A percentile compares a stretch with the other conserved stretches of the same genome.
phyloP scores from a whole-genome alignment of 2,888 invertebrate species.

The Spatulosminthurus flaviceps region DNA sequence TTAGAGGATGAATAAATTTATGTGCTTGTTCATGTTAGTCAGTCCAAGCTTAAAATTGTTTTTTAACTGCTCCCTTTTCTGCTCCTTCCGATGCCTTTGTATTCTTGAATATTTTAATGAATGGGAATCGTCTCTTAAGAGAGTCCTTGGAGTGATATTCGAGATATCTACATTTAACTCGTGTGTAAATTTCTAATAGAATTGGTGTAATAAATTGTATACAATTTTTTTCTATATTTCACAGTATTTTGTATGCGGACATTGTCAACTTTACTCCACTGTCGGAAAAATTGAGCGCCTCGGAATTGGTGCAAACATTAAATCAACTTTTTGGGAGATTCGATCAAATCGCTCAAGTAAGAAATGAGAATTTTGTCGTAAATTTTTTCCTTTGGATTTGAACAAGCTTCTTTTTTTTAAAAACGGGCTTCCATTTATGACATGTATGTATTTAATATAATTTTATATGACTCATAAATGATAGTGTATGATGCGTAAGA shows the following conservation, averaged over 20 bases:
- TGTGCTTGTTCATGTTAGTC: too few relatives aligned
- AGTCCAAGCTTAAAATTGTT: background rate
- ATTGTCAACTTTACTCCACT: conserved; percentile 98
- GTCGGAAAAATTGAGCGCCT: conserved; percentile 90
- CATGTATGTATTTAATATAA: background rate
- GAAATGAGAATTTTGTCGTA: background rate
- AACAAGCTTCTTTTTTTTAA: too few relatives aligned
- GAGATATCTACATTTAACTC: conserved; percentile 6
- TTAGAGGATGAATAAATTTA: too few relatives aligned
- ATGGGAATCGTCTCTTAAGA: background rate
- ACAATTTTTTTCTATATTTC: conserved; percentile 56
- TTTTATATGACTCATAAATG: too few relatives aligned
- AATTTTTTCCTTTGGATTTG: background rate
- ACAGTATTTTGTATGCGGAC: conserved; percentile 93
- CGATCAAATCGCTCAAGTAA: conserved; percentile 95
- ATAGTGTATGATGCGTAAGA: too few relatives aligned
- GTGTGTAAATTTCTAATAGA: background rate
- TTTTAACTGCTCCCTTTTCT: background rate
- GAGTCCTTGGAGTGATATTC: too few relatives aligned
- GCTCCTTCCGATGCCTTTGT: background rate
- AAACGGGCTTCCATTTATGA: background rate
- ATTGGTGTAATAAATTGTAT: background rate
- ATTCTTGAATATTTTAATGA: background rate
- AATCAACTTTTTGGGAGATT: conserved; percentile 97
- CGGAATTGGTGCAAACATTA: conserved; percentile 92